Evolutionary conservation across 2,888 invertebrate genomes (phyloP).

Genomic region (Drosophila greeni): DNA sequence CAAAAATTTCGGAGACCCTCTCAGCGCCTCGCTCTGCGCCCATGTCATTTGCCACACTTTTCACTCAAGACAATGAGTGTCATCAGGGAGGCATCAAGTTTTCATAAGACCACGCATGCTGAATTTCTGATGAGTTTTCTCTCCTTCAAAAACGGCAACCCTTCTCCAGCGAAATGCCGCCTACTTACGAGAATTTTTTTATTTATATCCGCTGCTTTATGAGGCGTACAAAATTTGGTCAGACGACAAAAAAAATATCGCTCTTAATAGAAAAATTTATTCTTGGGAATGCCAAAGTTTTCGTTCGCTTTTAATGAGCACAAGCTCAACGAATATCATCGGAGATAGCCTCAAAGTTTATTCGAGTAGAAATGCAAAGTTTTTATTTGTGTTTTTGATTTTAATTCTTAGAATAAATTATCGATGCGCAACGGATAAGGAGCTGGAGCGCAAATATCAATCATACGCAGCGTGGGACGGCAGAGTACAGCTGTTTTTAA

Average conservation of each 20-base stretch:
- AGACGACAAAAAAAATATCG: constrained; percentile 9
- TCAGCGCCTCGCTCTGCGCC: not conserved
- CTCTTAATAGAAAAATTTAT: constrained; percentile 55
- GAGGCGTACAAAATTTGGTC: constrained; percentile 42
- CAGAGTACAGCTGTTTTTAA: constrained; percentile 48
- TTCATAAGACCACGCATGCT: constrained; percentile 67
- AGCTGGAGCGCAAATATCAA: constrained; percentile 57
- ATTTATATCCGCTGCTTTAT: constrained; percentile 32
- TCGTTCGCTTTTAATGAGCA: constrained; percentile 45
- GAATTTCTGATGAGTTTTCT: constrained; percentile 63
- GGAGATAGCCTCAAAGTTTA: constrained; percentile 21
- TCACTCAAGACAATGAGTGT: constrained; percentile 70
- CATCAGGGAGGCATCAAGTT: constrained; percentile 68
- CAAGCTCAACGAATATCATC: constrained; percentile 18
- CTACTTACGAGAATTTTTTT: constrained; percentile 32
- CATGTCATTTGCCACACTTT: constrained; percentile 45
- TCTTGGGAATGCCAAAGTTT: constrained; percentile 38
- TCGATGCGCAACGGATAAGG: constrained; percentile 19
- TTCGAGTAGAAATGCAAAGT: constrained; percentile 20
- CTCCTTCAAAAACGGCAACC: constrained; percentile 29
- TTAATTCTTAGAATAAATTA: constrained; percentile 21
- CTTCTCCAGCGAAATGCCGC: constrained; percentile 34
- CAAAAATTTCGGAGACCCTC: constrained; percentile 39
- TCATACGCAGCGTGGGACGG: constrained; percentile 49
- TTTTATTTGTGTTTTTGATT: constrained; percentile 30